These are phyloP conservation scores for Sialis fuliginosa DNA, from an alignment of 2,888 invertebrate genomes.

Conservation along the genomic window DNA sequence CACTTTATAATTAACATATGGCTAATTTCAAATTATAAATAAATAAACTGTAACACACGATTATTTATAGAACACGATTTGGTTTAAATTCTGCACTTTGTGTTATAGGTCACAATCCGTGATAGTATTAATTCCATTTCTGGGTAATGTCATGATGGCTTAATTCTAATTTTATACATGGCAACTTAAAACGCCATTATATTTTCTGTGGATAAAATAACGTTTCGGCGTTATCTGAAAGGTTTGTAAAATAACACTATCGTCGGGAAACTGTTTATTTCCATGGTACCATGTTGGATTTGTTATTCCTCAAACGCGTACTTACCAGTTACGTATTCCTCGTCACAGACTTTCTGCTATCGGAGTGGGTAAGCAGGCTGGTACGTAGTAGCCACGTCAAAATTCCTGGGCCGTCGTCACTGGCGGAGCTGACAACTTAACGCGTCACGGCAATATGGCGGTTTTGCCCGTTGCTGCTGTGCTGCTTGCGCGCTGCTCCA, in stretches of 20 bases:
- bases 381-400: slow-evolving; percentile 90
- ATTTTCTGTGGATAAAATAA: slow-evolving; percentile 20
- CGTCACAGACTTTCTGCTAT: slow-evolving; percentile 87
- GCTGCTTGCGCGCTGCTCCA: slow-evolving; percentile 18
- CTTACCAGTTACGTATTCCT: slow-evolving; percentile 89
- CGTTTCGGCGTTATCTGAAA: neutral
- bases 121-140: slow-evolving; percentile 1
- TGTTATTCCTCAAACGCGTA: slow-evolving; percentile 49
- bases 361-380: slow-evolving; percentile 83
- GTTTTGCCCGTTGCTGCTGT: slow-evolving; percentile 33
- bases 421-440: slow-evolving; percentile 56
- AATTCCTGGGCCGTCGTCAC: slow-evolving; percentile 73
- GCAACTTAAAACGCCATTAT: slow-evolving; percentile 29
- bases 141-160: slow-evolving; percentile 1
- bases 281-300: slow-evolving; percentile 31
- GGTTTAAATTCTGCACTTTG: neutral
- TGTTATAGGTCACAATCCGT: no score
- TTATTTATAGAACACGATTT: neutral
- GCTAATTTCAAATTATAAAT: neutral
- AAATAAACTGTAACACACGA: neutral
- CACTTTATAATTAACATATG: slow-evolving; percentile 1
- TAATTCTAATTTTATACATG: slow-evolving; percentile 21
- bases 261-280: slow-evolving; percentile 9
- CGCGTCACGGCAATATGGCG: slow-evolving; percentile 64
- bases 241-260: slow-evolving; percentile 3